Evolutionary conservation across 2,113 vertebrate species (phyloP).

Genomic region (Seriola quinqueradiata): DNA sequence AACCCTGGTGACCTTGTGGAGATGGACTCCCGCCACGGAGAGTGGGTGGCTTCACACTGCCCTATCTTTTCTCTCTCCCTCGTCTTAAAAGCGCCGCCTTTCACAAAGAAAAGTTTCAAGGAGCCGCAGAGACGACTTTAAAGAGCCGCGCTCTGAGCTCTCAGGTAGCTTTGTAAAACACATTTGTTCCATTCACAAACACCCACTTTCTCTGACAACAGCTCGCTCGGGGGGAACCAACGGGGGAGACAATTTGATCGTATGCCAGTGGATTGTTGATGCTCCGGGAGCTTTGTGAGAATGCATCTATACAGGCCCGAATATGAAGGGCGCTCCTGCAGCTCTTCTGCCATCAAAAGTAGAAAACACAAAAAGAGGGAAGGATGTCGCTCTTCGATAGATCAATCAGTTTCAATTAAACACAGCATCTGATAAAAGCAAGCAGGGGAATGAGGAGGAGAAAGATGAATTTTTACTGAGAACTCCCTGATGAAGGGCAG

Average conservation of each 20-base stretch:
- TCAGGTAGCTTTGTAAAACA: constrained; percentile 48
- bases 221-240: constrained; percentile 3
- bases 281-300: constrained; percentile 58
- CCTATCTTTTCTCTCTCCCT: background rate
- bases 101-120: constrained; percentile 27
- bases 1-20: constrained; percentile 58
- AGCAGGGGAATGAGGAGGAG: background rate
- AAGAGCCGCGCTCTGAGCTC: background rate
- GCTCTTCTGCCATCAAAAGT: constrained; percentile 22
- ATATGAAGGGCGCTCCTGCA: constrained; percentile 29
- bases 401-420: constrained; percentile 47
- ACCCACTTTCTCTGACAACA: constrained; percentile 33
- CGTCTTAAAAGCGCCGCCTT: background rate
- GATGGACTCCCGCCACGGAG: constrained; percentile 37
- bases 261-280: constrained; percentile 67
- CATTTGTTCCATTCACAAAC: constrained; percentile 55
- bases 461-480: background rate
- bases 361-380: constrained; percentile 15
- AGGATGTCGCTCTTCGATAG: background rate
- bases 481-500: constrained; percentile 1
- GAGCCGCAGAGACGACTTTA: background rate
- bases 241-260: constrained; percentile 35
- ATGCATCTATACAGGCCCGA: constrained; percentile 19
- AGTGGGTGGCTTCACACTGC: constrained; percentile 25
- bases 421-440: background rate